A percentile compares a stretch with the other conserved stretches of the same genome.
These are phyloP conservation scores for Cyanoliseus patagonus DNA, from an alignment of 2,113 vertebrate species.

Conservation along the genomic window DNA sequence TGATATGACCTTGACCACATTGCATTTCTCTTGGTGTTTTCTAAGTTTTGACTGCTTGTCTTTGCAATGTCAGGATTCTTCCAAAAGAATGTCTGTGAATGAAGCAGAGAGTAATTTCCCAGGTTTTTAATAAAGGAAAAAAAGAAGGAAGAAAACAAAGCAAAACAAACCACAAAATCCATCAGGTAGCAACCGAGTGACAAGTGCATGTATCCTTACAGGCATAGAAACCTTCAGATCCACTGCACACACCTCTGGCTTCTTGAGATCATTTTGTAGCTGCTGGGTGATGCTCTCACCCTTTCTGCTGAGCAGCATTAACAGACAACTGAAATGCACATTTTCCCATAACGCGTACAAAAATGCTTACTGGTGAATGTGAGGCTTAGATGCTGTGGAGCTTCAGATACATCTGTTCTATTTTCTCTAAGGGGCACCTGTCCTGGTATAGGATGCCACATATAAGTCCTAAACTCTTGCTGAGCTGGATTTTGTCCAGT, in stretches of 20 bases:
- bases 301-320: background rate
- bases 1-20: background rate
- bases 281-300: background rate
- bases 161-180: background rate
- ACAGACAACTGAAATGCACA: background rate
- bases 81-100: background rate
- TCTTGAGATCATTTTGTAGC: background rate
- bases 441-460: rapidly evolving
- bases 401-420: background rate
- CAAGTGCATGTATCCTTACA: background rate
- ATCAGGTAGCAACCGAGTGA: background rate
- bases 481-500: background rate
- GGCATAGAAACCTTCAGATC: background rate
- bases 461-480: background rate
- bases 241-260: background rate
- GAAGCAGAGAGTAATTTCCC: background rate
- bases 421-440: background rate
- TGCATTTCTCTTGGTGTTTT: background rate
- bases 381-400: background rate
- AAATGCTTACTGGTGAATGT: background rate
- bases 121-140: background rate
- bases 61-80: background rate
- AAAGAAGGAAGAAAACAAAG: background rate
- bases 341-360: background rate
- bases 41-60: background rate